Evolutionary conservation across 2,888 invertebrate species (phyloP), one percentile per base, ranked within the genome.

Genomic region (Pristionchus maxplancki): DNA sequence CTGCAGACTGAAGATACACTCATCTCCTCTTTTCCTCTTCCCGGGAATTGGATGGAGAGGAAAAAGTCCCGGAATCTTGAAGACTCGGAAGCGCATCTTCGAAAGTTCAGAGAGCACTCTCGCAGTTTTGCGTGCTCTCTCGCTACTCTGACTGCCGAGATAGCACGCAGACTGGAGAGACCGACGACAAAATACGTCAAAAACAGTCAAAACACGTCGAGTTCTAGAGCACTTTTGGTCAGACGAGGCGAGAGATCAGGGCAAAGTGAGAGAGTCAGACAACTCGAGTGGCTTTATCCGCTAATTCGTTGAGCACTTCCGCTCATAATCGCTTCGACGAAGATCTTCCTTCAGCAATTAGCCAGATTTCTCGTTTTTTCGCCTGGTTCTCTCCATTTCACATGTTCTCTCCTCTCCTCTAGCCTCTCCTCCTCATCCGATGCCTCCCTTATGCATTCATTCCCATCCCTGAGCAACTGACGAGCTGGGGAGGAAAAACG

Each of bases 41-140:
- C 37, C 37, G 34, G 24, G 20, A 71, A 71, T 71, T 71, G 71
- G 71, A 71, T 71, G 37, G 64, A n/a, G n/a, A n/a, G n/a, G n/a
- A n/a, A n/a, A n/a, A n/a, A n/a, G n/a, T n/a, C n/a, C n/a, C n/a
- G n/a, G 71, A 37, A 2, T 34, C 34, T 67, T 67, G 31, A 71
- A 71, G 58, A 58, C 24, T 24, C 71, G 40, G 71, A 71, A 71
- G 37, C 15, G 17, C 6, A 67, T 71, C 37, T 37, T n/a, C 31
- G 11, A n/a, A 64, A 64, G 31, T 64, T 64, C 31, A 74, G 24
- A 24, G 34, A 15, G 9, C 71, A 31, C 71, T 74, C 71, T 74
- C 71, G 15, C 37, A 24, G 5, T 74, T 40, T 74, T 24, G 13
- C 67, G 13, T 34, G 31, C 67, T 67, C 67, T 67, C 40, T 74